These are phyloP conservation scores for Trogon surrucura DNA, from an alignment of 2,113 vertebrate species.

Conservation along the genomic window DNA sequence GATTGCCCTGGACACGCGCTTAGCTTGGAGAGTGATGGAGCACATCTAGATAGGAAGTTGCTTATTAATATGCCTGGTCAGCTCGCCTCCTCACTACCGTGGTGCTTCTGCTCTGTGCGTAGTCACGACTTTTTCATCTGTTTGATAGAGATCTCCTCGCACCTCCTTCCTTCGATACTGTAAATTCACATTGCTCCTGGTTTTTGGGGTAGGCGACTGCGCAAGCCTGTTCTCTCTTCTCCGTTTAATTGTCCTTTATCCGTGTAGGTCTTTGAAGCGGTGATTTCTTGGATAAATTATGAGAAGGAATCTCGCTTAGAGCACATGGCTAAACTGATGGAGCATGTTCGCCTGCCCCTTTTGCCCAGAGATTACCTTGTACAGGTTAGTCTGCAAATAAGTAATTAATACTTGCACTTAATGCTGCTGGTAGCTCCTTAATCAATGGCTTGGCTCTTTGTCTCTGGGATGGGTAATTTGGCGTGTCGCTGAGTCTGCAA, in stretches of 20 bases:
- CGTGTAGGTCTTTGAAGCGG: constrained; percentile 92
- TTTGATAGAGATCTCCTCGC: not conserved
- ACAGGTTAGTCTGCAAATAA: constrained; percentile 80
- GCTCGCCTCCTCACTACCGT: not conserved
- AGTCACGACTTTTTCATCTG: not conserved
- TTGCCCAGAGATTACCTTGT: constrained; percentile 94
- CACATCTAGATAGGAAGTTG: not conserved
- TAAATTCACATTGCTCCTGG: not conserved
- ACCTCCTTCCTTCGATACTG: rapidly evolving
- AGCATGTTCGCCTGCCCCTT: constrained; percentile 93
- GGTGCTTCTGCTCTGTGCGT: not conserved
- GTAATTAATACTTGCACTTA: not conserved
- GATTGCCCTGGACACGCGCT: not conserved
- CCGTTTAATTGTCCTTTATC: not conserved
- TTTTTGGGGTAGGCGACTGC: not conserved
- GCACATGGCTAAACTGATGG: constrained; percentile 95
- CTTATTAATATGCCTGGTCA: not conserved
- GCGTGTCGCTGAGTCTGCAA: not conserved
- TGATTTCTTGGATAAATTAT: constrained; percentile 95
- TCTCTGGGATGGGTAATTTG: not conserved
- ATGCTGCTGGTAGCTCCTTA: not conserved
- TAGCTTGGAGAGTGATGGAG: not conserved
- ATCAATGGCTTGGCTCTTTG: not conserved
- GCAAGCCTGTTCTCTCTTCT: not conserved
- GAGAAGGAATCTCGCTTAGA: constrained; percentile 90